Evolutionary conservation across 1,140 invertebrate genomes (phyloP), one percentile per base, ranked within the genome.

Genomic region (Mylabris phalerata): DNA sequence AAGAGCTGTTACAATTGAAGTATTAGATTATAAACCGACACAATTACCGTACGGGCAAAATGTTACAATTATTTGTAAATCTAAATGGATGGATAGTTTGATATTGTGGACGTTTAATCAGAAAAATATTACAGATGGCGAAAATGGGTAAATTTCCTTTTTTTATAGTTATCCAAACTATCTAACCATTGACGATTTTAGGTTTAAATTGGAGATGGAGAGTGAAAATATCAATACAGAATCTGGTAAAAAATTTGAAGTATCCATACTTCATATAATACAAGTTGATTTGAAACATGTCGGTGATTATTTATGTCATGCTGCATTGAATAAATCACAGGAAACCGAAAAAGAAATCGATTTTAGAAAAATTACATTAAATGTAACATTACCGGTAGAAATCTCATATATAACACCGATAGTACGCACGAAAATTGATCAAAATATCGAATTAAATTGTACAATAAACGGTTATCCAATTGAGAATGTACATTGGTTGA

Each of bases 381-480:
- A 78, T 61, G 73, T 76, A 32, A 72, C 75, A 45, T 68, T 70
- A 47, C 75, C 79, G 41, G 80, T 74, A 57, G 75, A 75, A 63
- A 67, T 82, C 54, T 57, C 71, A 41, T 59, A 75, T 51, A 79
- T 75, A 45, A 68, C 75, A 11, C 68, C 72, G 48, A 68, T 66
- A 48, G 66, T 79, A 1, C 78, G 75, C 56, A 71, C 75, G 19
- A 82, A 80, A 67, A 74, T 80, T 9, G 73, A 75, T 11, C 69
- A 78, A 47, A 62, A 70, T 41, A 77, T 76, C 13, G 69, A 75
- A 43, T 62, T 86, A 50, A 76, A 70, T 26, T 85, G 84, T 60
- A 63, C 78, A 32, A 71, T 84, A 45, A 68, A 80, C 66, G 82
- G 83, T 24, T 83, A 80, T 68, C 84, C 84, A 6, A 68, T 83